Evolutionary conservation across 2,113 vertebrate genomes (phyloP).

Genomic region (Myodes glareolus): DNA sequence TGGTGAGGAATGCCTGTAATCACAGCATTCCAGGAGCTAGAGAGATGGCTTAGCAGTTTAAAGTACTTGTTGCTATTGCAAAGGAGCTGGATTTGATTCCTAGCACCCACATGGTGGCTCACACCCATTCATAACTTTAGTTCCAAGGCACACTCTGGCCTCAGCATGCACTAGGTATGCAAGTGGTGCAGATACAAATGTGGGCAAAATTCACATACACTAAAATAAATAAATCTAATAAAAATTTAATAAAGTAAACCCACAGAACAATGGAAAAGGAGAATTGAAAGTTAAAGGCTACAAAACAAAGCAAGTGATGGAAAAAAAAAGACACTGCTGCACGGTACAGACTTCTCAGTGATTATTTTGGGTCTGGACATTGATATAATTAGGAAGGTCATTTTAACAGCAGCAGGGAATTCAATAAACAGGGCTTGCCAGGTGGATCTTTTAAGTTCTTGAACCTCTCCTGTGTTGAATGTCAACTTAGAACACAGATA

Average conservation of each 20-base stretch:
- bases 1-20: not conserved
- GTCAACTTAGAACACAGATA: not conserved
- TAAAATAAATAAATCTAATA: not conserved
- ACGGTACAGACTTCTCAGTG: not conserved
- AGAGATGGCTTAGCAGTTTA: not conserved
- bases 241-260: not conserved
- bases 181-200: not conserved
- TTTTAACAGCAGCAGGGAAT: not conserved
- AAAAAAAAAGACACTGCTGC: not conserved
- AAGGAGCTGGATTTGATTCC: not conserved
- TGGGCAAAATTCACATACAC: not conserved
- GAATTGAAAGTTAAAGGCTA: not conserved
- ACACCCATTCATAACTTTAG: not conserved
- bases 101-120: not conserved
- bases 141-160: not conserved
- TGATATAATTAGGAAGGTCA: not conserved
- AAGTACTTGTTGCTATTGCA: not conserved
- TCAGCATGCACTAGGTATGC: not conserved
- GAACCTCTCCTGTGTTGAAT: not conserved
- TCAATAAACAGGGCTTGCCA: not conserved
- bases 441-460: not conserved
- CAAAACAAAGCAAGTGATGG: not conserved
- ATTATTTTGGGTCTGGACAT: conserved; percentile 16
- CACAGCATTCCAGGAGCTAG: not conserved
- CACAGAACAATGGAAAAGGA: not conserved